These are phyloP conservation scores for Otus sunia DNA, from an alignment of 2,113 vertebrate genomes.

Conservation along the genomic window DNA sequence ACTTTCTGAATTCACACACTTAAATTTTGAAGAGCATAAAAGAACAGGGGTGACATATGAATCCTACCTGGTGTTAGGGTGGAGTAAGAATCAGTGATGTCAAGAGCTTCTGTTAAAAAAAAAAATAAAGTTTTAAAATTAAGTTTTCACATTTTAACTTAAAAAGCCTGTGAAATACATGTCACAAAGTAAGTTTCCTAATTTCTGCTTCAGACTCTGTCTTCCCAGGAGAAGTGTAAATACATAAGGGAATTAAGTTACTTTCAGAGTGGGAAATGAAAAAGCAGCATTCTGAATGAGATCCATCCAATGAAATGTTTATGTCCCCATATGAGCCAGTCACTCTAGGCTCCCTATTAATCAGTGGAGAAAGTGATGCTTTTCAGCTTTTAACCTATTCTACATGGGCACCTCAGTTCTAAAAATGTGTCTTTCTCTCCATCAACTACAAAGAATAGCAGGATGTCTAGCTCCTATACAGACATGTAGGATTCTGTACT, in stretches of 20 bases:
- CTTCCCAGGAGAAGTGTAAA: background rate
- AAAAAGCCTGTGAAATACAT: background rate
- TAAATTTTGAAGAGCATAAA: background rate
- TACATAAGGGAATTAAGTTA: background rate
- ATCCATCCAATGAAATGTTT: background rate
- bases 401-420: background rate
- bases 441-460: background rate
- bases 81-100: background rate
- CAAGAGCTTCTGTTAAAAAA: background rate
- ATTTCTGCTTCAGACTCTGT: background rate
- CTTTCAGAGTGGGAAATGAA: background rate
- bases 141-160: background rate
- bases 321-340: background rate
- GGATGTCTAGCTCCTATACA: background rate
- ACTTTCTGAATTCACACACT: background rate
- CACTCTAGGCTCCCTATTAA: background rate
- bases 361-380: background rate
- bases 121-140: background rate
- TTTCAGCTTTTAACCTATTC: background rate
- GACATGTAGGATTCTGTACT: background rate
- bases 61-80: constrained; percentile 13
- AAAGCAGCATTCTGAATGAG: background rate
- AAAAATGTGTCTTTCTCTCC: background rate
- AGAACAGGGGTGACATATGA: background rate
- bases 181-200: background rate